phyloP scores from a whole-genome alignment of 1,140 invertebrate species.

The Drosophila jambulina region DNA sequence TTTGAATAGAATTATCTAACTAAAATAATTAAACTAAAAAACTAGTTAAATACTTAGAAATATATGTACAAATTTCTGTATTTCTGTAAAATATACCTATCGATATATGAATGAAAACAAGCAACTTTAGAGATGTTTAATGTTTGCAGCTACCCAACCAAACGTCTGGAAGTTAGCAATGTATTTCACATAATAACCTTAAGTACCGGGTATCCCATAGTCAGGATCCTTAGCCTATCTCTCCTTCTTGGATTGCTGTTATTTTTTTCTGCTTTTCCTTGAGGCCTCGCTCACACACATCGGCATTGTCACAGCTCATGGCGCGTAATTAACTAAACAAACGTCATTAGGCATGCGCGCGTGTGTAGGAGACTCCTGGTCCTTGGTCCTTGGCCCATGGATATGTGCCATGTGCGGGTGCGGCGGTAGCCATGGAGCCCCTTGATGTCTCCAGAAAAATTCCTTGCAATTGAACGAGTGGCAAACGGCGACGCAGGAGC shows the following conservation, averaged over 20 bases:
- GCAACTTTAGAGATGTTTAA: background rate
- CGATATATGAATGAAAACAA: no score
- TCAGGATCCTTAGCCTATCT: background rate
- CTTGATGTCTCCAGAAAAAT: slow-evolving; percentile 25
- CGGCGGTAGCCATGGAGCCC: slow-evolving; percentile 26
- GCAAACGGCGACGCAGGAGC: slow-evolving; percentile 16
- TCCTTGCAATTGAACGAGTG: slow-evolving; percentile 26
- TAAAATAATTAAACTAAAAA: no score
- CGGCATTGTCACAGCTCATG: slow-evolving; percentile 83
- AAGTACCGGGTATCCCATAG: slow-evolving; percentile 9
- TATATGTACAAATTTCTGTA: no score
- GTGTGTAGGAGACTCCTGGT: slow-evolving; percentile 20
- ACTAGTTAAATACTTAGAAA: no score
- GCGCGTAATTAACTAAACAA: slow-evolving; percentile 84
- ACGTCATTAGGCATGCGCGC: slow-evolving; percentile 80
- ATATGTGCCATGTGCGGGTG: background rate
- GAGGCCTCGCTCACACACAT: slow-evolving; percentile 56
- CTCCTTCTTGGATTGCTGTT: background rate
- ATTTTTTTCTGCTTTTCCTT: slow-evolving; percentile 8
- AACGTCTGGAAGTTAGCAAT: no score
- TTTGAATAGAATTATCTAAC: no score
- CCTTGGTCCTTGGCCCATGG: slow-evolving; percentile 39
- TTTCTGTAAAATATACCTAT: no score
- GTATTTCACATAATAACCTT: no score
- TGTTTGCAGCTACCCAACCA: no score